phyloP scores from a whole-genome alignment of 2,888 invertebrate species.

The Mesorhabditis sp. region DNA sequence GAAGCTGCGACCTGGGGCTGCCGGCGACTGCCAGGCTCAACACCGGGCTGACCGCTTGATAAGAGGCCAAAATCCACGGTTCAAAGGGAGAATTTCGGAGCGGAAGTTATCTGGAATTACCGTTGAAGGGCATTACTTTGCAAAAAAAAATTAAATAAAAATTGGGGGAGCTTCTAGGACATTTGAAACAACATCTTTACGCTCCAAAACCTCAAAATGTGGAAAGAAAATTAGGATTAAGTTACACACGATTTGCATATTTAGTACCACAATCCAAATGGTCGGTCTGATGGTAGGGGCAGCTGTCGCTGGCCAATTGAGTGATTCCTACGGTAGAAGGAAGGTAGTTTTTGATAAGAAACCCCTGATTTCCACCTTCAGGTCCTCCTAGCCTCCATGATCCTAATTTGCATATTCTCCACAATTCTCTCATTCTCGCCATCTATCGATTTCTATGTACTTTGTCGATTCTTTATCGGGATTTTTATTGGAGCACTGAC shows the following conservation, averaged over 20 bases:
- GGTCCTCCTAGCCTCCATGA: constrained; percentile 27
- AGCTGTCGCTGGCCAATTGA: constrained; percentile 32
- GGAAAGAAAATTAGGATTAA: no score
- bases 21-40: no score
- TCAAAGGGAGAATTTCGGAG: no score
- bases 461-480: constrained; percentile 38
- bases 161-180: no score
- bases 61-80: no score
- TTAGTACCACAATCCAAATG: constrained; percentile 37
- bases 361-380: constrained; percentile 7
- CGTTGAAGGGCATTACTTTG: no score
- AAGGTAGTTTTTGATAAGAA: constrained; percentile 18
- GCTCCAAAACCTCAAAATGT: no score
- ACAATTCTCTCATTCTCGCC: constrained; percentile 26
- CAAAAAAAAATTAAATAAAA: no score
- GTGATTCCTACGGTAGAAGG: constrained; percentile 34
- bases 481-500: constrained; percentile 31
- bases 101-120: no score
- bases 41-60: no score
- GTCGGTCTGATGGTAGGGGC: constrained; percentile 36
- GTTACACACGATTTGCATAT: neutral
- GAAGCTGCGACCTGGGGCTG: no score
- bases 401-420: constrained; percentile 27
- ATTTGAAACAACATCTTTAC: no score
- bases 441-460: constrained; percentile 29